Conservation (phyloP, 2,113 vertebrate genomes). For the Siphamia tubifer region DNA sequence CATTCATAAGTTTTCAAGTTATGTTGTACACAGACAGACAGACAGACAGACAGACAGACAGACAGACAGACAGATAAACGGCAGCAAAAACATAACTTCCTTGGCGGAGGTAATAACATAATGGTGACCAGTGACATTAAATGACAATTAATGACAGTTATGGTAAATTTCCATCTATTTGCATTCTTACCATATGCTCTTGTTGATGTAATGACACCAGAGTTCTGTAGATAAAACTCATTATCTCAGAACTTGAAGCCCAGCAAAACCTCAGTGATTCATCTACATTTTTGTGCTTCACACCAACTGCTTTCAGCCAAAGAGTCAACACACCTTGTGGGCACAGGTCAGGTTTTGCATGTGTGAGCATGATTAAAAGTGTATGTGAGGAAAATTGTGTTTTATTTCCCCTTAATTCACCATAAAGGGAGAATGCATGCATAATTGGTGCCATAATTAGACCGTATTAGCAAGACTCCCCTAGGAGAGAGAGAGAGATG, state of each 20-base stretch:
- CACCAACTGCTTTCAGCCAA: conserved; percentile 5
- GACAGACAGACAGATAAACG: too few species aligned
- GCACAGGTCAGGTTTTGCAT: conserved; percentile 7
- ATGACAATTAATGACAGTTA: too few species aligned
- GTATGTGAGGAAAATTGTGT: conserved; percentile 10
- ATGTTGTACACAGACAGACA: too few species aligned
- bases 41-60: too few species aligned
- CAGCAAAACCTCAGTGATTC: background rate
- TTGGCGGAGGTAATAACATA: too few species aligned
- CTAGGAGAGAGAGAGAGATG: conserved; percentile 15
- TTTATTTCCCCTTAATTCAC: conserved; percentile 24
- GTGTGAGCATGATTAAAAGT: conserved; percentile 17
- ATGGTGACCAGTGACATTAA: too few species aligned
- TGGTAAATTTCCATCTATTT: too few species aligned
- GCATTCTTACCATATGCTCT: conserved; percentile 27
- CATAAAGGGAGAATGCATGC: background rate
- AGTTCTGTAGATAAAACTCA: conserved; percentile 4
- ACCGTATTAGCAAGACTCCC: conserved; percentile 39
- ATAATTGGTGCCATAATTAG: conserved; percentile 50
- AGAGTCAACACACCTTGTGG: conserved; percentile 23
- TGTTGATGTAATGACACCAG: conserved; percentile 5
- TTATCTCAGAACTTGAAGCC: background rate
- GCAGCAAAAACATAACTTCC: too few species aligned
- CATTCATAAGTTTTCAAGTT: too few species aligned
- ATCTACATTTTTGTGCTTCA: background rate